Conservation (phyloP, 2,113 vertebrate genomes). For the Cettia cetti region DNA sequence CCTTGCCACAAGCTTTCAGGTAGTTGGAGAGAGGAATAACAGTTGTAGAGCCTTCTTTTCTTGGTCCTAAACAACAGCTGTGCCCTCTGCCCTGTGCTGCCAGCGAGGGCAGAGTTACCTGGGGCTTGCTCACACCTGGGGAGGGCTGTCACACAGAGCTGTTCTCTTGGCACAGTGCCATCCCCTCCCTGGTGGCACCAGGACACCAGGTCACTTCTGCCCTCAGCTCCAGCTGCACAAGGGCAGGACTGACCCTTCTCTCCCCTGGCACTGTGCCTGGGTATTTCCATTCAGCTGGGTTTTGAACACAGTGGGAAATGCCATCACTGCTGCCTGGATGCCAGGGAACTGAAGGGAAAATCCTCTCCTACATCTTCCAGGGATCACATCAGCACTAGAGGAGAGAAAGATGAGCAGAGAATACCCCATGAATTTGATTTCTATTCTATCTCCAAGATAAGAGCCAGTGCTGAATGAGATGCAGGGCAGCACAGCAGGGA, state of each 20-base stretch:
- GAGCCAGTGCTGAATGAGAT: not conserved
- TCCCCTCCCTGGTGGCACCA: not conserved
- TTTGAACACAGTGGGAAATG: not conserved
- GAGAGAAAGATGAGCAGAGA: not conserved
- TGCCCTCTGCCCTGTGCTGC: no score
- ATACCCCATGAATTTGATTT: not conserved
- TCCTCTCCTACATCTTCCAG: not conserved
- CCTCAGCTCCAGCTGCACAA: not conserved
- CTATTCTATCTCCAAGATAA: not conserved
- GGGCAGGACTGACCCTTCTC: not conserved
- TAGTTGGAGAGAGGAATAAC: not conserved
- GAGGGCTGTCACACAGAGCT: not conserved
- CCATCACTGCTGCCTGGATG: not conserved
- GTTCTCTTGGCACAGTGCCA: fast-evolving
- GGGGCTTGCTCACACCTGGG: not conserved
- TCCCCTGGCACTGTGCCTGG: not conserved
- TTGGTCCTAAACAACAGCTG: fast-evolving
- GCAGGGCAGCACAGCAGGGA: not conserved
- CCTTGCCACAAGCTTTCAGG: no score
- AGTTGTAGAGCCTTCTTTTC: no score
- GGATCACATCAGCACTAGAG: not conserved
- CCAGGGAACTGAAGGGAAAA: not conserved
- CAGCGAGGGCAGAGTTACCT: not conserved
- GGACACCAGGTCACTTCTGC: not conserved
- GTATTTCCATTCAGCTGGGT: no score